Conservation (phyloP, 2,888 invertebrate species). For the Xestobium rufovillosum region DNA sequence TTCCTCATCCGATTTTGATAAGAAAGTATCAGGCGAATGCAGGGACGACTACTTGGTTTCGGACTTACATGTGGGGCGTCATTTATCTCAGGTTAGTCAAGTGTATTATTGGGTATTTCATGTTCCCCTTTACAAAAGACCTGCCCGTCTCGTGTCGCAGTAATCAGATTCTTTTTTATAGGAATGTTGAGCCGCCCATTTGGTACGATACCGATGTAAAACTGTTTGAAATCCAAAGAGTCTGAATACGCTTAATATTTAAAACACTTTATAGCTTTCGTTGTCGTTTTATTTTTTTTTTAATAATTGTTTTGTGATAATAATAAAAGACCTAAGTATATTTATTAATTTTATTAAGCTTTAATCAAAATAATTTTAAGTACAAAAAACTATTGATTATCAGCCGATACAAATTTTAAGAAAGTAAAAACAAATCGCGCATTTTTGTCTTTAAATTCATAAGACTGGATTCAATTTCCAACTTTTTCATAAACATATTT, state of each 20-base stretch:
- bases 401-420: neutral
- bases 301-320: too few species aligned
- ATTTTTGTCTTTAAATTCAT: neutral
- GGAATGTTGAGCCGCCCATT: constrained; percentile 96
- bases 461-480: neutral
- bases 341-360: neutral
- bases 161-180: constrained; percentile 46
- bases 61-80: constrained; percentile 99
- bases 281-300: neutral
- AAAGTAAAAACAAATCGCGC: neutral
- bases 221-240: constrained; percentile 95
- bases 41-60: constrained; percentile 98
- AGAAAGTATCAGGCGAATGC: constrained; percentile 98
- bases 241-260: too few species aligned
- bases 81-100: constrained; percentile 79
- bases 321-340: too few species aligned
- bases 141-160: too few species aligned
- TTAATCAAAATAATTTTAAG: too few species aligned
- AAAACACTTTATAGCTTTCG: constrained; percentile 6
- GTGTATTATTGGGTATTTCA: neutral
- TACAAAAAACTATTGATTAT: too few species aligned
- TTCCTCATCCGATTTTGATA: constrained; percentile 98
- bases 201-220: constrained; percentile 99
- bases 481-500: constrained; percentile 2
- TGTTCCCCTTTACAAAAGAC: too few species aligned